Evolutionary conservation across 2,888 invertebrate genomes (phyloP).

Genomic region (Diarsia brunnea): DNA sequence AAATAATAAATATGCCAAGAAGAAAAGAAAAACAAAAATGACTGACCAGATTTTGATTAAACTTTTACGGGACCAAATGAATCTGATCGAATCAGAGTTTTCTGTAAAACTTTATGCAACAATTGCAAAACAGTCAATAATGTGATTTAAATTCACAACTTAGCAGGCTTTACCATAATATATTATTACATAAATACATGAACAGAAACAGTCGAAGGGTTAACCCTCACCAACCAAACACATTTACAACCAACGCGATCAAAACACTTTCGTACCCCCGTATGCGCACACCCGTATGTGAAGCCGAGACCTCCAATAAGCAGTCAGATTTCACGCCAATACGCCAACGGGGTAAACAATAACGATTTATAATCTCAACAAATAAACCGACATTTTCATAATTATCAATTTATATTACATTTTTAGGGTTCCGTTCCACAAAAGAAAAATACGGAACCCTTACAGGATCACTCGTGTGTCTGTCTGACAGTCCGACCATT

Average conservation of each 20-base stretch:
- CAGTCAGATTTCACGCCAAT: constrained; percentile 81
- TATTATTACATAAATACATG: no score
- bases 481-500: no score
- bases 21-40: no score
- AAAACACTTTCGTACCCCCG: not conserved
- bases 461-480: no score
- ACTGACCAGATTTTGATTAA: no score
- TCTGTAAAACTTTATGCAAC: no score
- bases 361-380: constrained; percentile 60
- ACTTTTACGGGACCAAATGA: no score
- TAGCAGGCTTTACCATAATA: not conserved
- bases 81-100: no score
- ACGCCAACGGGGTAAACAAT: constrained; percentile 67
- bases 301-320: constrained; percentile 54
- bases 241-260: not conserved
- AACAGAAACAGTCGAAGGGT: no score
- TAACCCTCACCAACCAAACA: not conserved
- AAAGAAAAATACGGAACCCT: no score
- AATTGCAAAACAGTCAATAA: no score
- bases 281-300: constrained; percentile 42
- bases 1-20: no score
- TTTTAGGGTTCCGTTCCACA: not conserved
- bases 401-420: constrained; percentile 60
- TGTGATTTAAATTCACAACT: not conserved
- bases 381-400: constrained; percentile 40